Evolutionary conservation across 2,888 invertebrate species (phyloP).

Genomic region (Eupithecia inturbata): DNA sequence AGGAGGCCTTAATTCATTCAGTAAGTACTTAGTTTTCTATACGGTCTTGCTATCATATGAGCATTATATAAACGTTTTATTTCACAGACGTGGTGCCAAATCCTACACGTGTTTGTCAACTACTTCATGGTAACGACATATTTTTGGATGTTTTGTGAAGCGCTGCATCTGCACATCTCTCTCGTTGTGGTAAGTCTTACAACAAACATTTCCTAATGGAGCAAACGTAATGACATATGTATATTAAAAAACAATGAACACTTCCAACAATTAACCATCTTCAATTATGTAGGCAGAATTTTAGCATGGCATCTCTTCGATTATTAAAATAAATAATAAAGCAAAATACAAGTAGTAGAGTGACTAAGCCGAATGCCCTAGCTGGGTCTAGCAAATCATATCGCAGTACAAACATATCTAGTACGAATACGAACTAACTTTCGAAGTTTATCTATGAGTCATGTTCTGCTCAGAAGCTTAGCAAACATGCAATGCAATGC

Average conservation of each 20-base stretch:
- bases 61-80: background rate
- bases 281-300: background rate
- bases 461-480: slow-evolving; percentile 42
- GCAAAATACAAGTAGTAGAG: no score
- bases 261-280: background rate
- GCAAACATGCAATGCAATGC: slow-evolving; percentile 15
- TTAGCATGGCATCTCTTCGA: background rate
- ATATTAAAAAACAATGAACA: background rate
- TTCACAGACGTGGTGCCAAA: slow-evolving; percentile 87
- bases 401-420: background rate
- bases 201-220: background rate
- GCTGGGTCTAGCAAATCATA: background rate
- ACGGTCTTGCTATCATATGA: no score
- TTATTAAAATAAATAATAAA: background rate
- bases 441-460: slow-evolving; percentile 47
- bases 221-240: background rate
- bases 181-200: slow-evolving; percentile 86
- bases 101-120: slow-evolving; percentile 86
- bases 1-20: no score
- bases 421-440: slow-evolving; percentile 38
- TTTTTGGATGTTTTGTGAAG: slow-evolving; percentile 94
- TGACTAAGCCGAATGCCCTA: no score
- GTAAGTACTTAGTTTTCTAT: no score
- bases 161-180: slow-evolving; percentile 89
- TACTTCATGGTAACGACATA: slow-evolving; percentile 91